Evolutionary conservation across 1,140 invertebrate species (phyloP).

Genomic region (Drosophila bifasciata): DNA sequence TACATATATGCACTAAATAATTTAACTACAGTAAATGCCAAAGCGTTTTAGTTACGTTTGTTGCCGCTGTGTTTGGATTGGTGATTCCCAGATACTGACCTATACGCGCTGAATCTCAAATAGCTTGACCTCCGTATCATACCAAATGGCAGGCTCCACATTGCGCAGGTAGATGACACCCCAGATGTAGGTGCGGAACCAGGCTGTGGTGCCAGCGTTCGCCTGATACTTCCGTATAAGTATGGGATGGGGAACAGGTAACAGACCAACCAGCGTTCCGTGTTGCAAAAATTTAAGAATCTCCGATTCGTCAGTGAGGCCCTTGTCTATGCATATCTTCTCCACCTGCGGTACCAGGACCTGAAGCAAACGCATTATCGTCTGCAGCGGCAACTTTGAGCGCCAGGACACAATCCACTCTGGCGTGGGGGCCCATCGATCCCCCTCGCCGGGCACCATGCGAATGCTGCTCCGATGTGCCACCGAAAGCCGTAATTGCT

Average conservation of each 20-base stretch:
- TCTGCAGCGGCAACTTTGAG: conserved; percentile 97
- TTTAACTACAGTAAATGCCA: conserved; percentile 86
- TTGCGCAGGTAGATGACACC: conserved; percentile 99
- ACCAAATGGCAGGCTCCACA: conserved; percentile 99
- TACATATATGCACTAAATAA: conserved; percentile 63
- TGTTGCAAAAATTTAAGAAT: conserved; percentile 99
- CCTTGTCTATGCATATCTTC: conserved; percentile 99
- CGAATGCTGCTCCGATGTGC: conserved; percentile 80
- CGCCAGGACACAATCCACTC: conserved; percentile 99
- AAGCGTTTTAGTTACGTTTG: conserved; percentile 83
- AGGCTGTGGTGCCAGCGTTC: conserved; percentile 98
- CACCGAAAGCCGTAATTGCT: conserved; percentile 77
- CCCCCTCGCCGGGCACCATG: conserved; percentile 69
- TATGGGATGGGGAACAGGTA: conserved; percentile 99
- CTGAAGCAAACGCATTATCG: conserved; percentile 99
- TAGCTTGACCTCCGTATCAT: conserved; percentile 99
- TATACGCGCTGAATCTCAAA: conserved; percentile 98
- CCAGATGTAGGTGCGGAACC: conserved; percentile 99
- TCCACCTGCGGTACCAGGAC: conserved; percentile 99
- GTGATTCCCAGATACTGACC: conserved; percentile 81
- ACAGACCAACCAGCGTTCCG: conserved; percentile 97
- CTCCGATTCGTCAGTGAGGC: conserved; percentile 99
- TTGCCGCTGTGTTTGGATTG: conserved; percentile 36
- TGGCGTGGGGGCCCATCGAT: conserved; percentile 92
- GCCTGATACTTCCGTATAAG: conserved; percentile 99